A percentile compares a stretch with the other conserved stretches of the same genome.
Conservation (phyloP, 2,797 vertebrate species). For the Hypotaenidia okinawae region DNA sequence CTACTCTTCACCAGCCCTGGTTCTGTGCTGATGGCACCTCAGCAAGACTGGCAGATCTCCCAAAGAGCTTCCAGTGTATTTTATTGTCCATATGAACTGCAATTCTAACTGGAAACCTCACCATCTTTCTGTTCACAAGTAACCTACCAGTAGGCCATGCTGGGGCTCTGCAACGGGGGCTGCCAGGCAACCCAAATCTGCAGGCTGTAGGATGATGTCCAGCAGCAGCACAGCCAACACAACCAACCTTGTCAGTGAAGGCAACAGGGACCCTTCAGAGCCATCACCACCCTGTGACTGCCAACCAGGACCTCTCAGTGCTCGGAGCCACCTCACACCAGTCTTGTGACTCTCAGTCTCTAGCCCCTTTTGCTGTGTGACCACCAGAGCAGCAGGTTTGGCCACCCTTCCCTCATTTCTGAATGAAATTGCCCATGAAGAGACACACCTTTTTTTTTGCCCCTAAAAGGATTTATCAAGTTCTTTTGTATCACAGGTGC, state of each 20-base stretch:
- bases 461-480: neutral
- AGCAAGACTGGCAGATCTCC: neutral
- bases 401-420: neutral
- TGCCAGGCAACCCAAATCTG: neutral
- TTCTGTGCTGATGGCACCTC: neutral
- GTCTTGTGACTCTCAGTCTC: neutral
- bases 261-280: neutral
- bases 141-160: neutral
- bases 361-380: neutral
- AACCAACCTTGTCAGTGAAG: neutral
- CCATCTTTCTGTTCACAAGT: neutral
- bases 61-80: neutral
- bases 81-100: neutral
- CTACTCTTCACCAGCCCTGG: neutral
- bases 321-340: rapidly evolving
- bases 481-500: neutral
- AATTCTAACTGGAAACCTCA: neutral
- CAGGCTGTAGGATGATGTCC: neutral
- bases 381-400: neutral
- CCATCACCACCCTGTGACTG: neutral
- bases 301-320: neutral
- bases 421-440: neutral
- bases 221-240: neutral
- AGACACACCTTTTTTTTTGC: neutral
- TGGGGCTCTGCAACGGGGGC: neutral